phyloP scores from a whole-genome alignment of 2,113 vertebrate species.

The Phrynosoma platyrhinos region DNA sequence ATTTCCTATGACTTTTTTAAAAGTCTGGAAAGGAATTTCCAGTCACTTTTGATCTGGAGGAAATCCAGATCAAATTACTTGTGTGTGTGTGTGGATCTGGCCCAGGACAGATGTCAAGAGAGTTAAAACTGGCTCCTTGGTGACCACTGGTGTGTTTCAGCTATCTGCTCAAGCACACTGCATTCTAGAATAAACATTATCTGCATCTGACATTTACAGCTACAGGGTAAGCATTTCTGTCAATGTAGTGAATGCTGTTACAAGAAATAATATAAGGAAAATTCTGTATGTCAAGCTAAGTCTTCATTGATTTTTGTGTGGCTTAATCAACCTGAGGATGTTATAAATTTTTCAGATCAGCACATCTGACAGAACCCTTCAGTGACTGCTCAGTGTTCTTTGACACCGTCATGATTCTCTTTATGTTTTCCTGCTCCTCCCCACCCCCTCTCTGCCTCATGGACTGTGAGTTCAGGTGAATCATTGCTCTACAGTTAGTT shows the following conservation, averaged over 20 bases:
- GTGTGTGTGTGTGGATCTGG: too few relatives aligned
- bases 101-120: too few relatives aligned
- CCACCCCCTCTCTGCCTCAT: constrained; percentile 60
- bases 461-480: constrained; percentile 71
- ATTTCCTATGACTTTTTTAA: too few relatives aligned
- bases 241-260: constrained; percentile 14
- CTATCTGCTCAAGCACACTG: constrained; percentile 10
- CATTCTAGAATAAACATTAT: not conserved
- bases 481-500: constrained; percentile 62
- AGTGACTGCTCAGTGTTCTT: constrained; percentile 60
- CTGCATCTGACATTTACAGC: not conserved
- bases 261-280: constrained; percentile 19
- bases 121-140: too few relatives aligned
- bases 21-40: too few relatives aligned
- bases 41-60: too few relatives aligned
- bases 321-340: constrained; percentile 45
- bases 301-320: constrained; percentile 8
- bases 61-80: too few relatives aligned
- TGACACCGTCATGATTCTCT: constrained; percentile 43
- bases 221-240: not conserved
- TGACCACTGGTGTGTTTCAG: too few relatives aligned
- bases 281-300: constrained; percentile 30
- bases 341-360: constrained; percentile 69
- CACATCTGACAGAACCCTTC: constrained; percentile 47
- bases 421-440: constrained; percentile 51